Conservation (phyloP, 2,888 invertebrate species). For the Drosophila borealis region DNA sequence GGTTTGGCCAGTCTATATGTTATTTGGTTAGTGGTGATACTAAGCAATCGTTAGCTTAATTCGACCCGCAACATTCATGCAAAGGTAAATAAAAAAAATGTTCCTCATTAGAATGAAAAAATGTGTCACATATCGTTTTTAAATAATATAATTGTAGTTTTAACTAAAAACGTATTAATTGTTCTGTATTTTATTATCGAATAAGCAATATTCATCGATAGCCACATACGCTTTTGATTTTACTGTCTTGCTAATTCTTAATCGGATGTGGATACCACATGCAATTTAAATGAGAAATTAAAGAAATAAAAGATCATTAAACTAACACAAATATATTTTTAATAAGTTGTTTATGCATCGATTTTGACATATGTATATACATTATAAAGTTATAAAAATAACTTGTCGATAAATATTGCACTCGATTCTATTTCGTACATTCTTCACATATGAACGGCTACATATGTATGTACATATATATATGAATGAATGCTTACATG, state of each 20-base stretch:
- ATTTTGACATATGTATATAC: neutral
- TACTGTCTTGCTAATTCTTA: neutral
- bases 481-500: neutral
- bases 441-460: neutral
- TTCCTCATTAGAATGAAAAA: no score
- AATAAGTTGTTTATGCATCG: neutral
- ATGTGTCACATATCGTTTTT: neutral
- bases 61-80: no score
- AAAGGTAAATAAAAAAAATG: no score
- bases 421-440: neutral
- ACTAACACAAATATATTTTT: no score
- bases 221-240: neutral
- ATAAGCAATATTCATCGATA: slow-evolving; percentile 11
- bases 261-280: neutral
- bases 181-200: slow-evolving; percentile 3
- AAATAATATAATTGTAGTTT: neutral
- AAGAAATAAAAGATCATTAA: neutral
- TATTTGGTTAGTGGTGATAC: no score
- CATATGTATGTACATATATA: neutral
- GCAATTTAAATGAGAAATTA: neutral
- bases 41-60: no score
- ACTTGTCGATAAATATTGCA: neutral
- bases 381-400: neutral
- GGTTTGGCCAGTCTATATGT: no score
- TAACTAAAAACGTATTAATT: neutral